Conservation (phyloP, 1,140 invertebrate species). For the Nephila pilipes region DNA sequence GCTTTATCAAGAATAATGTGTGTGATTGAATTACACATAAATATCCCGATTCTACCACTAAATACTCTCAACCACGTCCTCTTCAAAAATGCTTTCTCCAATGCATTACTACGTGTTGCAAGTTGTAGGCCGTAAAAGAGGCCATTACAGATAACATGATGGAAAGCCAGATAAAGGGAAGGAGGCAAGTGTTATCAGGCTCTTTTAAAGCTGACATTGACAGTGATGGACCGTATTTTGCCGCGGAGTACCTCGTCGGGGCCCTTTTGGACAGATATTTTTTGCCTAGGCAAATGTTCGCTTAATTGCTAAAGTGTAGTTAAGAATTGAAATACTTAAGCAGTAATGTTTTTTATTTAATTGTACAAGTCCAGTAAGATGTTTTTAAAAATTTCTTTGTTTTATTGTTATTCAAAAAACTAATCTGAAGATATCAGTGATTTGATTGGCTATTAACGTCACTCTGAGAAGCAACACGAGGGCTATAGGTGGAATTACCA, state of each 20-base stretch:
- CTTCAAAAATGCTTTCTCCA: not conserved
- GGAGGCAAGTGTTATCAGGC: not conserved
- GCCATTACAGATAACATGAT: slow-evolving; percentile 62
- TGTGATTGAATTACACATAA: not conserved
- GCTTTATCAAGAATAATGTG: too few species aligned
- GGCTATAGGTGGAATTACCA: too few species aligned
- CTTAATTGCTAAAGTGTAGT: slow-evolving; percentile 23
- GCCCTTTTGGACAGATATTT: slow-evolving; percentile 8
- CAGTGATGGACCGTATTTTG: slow-evolving; percentile 32
- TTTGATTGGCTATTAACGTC: too few species aligned
- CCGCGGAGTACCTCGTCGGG: slow-evolving; percentile 8
- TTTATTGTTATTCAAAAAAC: too few species aligned
- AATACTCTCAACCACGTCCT: not conserved
- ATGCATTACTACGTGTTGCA: slow-evolving; percentile 46
- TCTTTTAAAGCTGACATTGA: slow-evolving; percentile 50
- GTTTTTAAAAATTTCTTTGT: too few species aligned
- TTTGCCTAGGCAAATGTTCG: slow-evolving; percentile 7
- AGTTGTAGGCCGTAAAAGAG: slow-evolving; percentile 59
- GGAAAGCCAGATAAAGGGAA: slow-evolving; percentile 28
- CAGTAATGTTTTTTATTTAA: too few species aligned
- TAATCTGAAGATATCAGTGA: too few species aligned
- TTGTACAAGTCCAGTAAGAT: too few species aligned
- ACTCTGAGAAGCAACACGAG: too few species aligned
- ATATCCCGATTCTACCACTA: not conserved
- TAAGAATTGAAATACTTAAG: too few species aligned